Base-by-base conservation (phyloP, 2,888 invertebrate genomes). In the Apamea epomidion region DNA sequence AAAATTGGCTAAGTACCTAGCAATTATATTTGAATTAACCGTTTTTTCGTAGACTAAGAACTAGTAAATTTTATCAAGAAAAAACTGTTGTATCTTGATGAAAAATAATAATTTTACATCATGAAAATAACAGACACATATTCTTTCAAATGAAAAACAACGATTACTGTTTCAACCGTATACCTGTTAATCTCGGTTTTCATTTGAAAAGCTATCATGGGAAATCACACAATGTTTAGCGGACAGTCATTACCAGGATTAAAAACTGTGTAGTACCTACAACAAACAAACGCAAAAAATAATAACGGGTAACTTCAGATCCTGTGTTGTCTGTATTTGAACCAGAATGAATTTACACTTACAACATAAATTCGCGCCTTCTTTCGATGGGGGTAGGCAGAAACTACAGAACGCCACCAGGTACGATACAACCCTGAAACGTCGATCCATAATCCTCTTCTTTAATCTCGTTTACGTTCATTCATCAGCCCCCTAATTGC, bases 151-250 rank as follows among this genome's bases (percentile, higher is more conserved):
- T 74, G 25, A 78, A 73, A 85, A 75, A 75, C 25, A 72, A 72
- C 67, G n/a, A 64, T 32, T 16, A 32, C 37, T 37, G 16, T 54
- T 82, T 65, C 67, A 65, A 32, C 64, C 42, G 37, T 58, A 42
- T 21, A 67, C 21, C 58, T 42, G 48, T 78, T 74, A 78, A 78
- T 83, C 79, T 58, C 79, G 29, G 51, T 76, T 79, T 76, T 76
- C 80, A 87, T 87, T 85, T 87, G n/a, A 76, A 78, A 86, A 67
- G 62, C 65, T 73, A 18, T 82, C 73, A 68, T 86, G 87, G 75
- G 48, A 76, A 85, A 85, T 83, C 70, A 82, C 74, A 85, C 87
- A 87, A 85, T 72, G 84, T 67, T 74, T 70, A 51, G 73, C 74
- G 74, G 74, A 65, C 84, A 76, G 79, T 72, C 85, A 87, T 83